Evolutionary conservation across 2,113 vertebrate species (phyloP).

Genomic region (Malurus cyaneus): DNA sequence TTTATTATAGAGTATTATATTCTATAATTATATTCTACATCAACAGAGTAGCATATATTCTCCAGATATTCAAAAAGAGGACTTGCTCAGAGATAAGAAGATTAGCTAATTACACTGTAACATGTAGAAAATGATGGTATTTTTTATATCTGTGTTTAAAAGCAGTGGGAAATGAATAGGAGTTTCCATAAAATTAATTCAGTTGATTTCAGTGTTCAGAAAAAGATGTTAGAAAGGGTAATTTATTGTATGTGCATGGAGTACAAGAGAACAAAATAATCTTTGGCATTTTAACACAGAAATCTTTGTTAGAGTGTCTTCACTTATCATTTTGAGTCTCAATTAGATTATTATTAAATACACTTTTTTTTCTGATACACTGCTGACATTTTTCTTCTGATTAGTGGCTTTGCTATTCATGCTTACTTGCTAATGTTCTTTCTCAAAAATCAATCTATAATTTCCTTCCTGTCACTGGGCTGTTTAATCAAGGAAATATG

Average conservation of each 20-base stretch:
- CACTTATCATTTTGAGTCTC: neutral
- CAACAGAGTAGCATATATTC: neutral
- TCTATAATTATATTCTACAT: neutral
- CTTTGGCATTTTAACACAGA: neutral
- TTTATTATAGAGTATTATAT: neutral
- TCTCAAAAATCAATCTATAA: conserved; percentile 63
- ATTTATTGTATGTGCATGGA: neutral
- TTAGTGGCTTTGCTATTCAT: conserved; percentile 25
- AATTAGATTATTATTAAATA: neutral
- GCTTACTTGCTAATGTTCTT: conserved; percentile 21
- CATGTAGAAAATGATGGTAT: neutral
- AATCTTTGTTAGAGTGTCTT: neutral
- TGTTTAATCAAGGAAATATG: conserved; percentile 46
- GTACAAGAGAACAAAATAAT: neutral
- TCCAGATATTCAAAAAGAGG: neutral
- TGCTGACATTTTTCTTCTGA: conserved; percentile 20
- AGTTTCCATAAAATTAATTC: neutral
- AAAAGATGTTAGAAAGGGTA: neutral
- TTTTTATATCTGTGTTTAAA: neutral
- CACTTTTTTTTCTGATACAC: neutral
- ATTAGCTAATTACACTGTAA: neutral
- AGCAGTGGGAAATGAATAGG: neutral
- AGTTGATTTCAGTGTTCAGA: neutral
- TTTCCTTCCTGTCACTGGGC: conserved; percentile 41
- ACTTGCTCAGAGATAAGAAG: neutral